Percentiles rank a stretch among this genome's conserved stretches.
Evolutionary conservation across 2,888 invertebrate genomes (phyloP).

Genomic region (Caenorhabditis angaria): DNA sequence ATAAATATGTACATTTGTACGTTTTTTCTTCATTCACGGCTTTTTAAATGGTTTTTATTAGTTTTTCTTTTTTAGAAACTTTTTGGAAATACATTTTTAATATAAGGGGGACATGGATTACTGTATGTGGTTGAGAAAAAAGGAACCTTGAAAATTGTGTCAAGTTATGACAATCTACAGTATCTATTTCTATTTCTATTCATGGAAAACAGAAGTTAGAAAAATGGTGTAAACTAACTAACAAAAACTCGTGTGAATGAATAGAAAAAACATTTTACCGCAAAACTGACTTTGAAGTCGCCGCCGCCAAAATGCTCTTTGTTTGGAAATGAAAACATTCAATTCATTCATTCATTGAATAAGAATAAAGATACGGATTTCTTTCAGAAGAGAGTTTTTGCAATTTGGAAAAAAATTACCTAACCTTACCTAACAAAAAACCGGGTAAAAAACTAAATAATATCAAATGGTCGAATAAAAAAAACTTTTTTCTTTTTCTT

Average conservation of each 20-base stretch:
- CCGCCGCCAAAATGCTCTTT: slow-evolving; percentile 2
- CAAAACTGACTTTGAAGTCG: slow-evolving; percentile 1
- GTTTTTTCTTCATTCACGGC: neutral
- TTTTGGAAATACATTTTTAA: neutral
- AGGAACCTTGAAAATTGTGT: no score
- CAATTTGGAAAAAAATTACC: neutral
- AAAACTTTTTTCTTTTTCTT: neutral
- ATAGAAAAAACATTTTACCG: neutral
- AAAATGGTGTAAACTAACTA: no score
- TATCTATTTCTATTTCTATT: no score
- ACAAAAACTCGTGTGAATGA: neutral
- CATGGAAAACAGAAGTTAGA: no score
- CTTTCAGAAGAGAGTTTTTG: no score
- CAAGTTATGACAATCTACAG: no score
- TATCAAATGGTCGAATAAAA: neutral
- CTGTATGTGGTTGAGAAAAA: no score
- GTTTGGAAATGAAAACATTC: neutral
- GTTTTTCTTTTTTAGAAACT: neutral
- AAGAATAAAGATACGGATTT: no score
- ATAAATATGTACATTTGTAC: neutral
- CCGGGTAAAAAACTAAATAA: neutral
- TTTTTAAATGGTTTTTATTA: slow-evolving; percentile 4
- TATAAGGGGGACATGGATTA: no score
- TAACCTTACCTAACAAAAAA: neutral
- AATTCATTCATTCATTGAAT: no score